A percentile compares a stretch with the other conserved stretches of the same genome.
Evolutionary conservation across 2,888 invertebrate species (phyloP).

Genomic region (Alitta virens): DNA sequence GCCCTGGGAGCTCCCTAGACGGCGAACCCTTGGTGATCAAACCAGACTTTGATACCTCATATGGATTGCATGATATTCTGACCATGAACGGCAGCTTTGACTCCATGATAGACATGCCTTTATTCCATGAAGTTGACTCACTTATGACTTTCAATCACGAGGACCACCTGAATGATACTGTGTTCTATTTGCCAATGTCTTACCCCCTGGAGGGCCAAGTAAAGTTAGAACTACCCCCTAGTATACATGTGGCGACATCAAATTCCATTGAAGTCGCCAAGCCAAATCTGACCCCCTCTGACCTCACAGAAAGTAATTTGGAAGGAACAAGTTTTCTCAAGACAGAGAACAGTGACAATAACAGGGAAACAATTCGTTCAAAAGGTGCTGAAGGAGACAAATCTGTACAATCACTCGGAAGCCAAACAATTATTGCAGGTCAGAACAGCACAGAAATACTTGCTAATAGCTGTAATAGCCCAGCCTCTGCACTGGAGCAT

Average conservation of each 20-base stretch:
- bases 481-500: background rate
- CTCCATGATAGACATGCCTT: slow-evolving; percentile 18
- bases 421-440: background rate
- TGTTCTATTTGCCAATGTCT: slow-evolving; percentile 15
- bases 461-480: background rate
- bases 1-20: background rate
- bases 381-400: background rate
- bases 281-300: background rate
- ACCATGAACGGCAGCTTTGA: slow-evolving; percentile 12
- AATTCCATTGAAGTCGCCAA: slow-evolving; percentile 8
- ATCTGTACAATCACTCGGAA: background rate
- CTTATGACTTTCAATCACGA: slow-evolving; percentile 16
- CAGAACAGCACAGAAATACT: background rate
- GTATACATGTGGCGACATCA: slow-evolving; percentile 1
- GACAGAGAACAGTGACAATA: background rate
- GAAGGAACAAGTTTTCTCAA: background rate
- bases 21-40: slow-evolving; percentile 5
- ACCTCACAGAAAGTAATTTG: background rate
- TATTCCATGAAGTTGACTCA: slow-evolving; percentile 15
- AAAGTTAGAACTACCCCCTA: slow-evolving; percentile 3
- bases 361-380: background rate
- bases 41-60: slow-evolving; percentile 8
- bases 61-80: slow-evolving; percentile 12
- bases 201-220: slow-evolving; percentile 7
- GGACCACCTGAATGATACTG: slow-evolving; percentile 15